Base-by-base conservation (phyloP, 2,797 vertebrate species). In the Gadopsis bispinosus region DNA sequence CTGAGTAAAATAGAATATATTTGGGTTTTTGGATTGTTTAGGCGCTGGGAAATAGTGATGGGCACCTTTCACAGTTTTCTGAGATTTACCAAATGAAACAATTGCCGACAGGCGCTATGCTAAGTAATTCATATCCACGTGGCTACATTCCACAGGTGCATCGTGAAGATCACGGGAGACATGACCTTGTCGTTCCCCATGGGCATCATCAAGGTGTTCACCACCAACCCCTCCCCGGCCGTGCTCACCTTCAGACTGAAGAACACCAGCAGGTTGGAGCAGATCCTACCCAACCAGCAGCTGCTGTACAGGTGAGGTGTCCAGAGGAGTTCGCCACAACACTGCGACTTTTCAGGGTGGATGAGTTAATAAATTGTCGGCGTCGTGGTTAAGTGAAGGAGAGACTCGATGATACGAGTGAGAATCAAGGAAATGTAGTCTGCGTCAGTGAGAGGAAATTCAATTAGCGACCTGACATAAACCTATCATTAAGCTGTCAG, bases 141-240 rank as follows among this genome's bases (percentile, higher is more conserved):
- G 33, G 17, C 61, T 75, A 1, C 59, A 0, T 70, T 60, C 80
- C 70, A 20, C 93, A 99, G 98, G 92, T 99, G 98, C 87, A 99
- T 99, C 83, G 98, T 98, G 91, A 99, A 99, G 95, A 98, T 99
- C 84, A 99, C 98, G 51, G 98, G 98, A 76, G 98, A 99, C 83
- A 96, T 99, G 97, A 99, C 98, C 4, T 79, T 99, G 64, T 99
- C 98, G 5, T 99, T 99, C 92, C 98, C 98, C 75, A 97, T 96
- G 83, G 98, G 98, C 77, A 97, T 99, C 93, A 98, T 99, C 94
- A 99, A 97, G 94, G 96, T 99, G 80, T 99, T 99, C 89, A 99
- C 97, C 77, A 94, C 91, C 91, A 98, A 97, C 93, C 97, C 97
- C 7, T 97, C 97, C 77, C 98, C 98, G 37, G 95, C 98, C 59